Conservation (phyloP, 2,797 vertebrate species). For the Silurus aristotelis region DNA sequence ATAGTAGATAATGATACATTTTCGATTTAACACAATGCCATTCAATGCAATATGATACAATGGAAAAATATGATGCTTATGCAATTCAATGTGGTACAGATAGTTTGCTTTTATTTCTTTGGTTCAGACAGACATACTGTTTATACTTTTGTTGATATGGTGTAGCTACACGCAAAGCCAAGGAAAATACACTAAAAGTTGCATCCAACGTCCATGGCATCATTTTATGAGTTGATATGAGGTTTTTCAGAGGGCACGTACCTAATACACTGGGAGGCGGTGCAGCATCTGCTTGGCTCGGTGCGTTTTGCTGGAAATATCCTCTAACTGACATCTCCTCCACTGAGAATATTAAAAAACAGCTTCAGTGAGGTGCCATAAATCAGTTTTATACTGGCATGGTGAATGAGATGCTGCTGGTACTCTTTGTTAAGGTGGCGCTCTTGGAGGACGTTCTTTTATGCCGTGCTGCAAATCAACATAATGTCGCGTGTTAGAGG, state of each 20-base stretch:
- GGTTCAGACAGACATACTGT: too few species aligned
- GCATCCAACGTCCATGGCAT: too few species aligned
- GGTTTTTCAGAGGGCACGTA: slow-evolving; percentile 55
- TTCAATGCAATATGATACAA: too few species aligned
- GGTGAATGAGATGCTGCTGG: slow-evolving; percentile 14
- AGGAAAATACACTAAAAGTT: too few species aligned
- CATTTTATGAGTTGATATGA: not conserved
- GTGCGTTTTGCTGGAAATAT: slow-evolving; percentile 82
- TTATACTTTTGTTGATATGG: too few species aligned
- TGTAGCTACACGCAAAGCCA: too few species aligned
- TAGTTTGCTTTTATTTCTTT: too few species aligned
- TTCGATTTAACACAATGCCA: too few species aligned
- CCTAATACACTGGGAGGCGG: slow-evolving; percentile 75
- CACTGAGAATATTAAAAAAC: slow-evolving; percentile 55
- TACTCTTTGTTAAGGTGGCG: slow-evolving; percentile 8
- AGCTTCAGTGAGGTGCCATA: slow-evolving; percentile 34
- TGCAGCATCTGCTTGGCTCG: slow-evolving; percentile 63
- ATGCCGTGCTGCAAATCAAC: slow-evolving; percentile 13
- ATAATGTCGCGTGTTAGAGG: slow-evolving; percentile 11
- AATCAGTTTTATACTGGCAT: slow-evolving; percentile 38
- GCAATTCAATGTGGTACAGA: too few species aligned
- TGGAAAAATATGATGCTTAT: too few species aligned
- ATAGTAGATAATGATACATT: too few species aligned
- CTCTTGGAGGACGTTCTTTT: slow-evolving; percentile 17
- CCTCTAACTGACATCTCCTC: slow-evolving; percentile 74